Percentiles rank a stretch among this genome's conserved stretches.
Evolutionary conservation across 2,113 vertebrate species (phyloP).

Genomic region (Trogon surrucura): DNA sequence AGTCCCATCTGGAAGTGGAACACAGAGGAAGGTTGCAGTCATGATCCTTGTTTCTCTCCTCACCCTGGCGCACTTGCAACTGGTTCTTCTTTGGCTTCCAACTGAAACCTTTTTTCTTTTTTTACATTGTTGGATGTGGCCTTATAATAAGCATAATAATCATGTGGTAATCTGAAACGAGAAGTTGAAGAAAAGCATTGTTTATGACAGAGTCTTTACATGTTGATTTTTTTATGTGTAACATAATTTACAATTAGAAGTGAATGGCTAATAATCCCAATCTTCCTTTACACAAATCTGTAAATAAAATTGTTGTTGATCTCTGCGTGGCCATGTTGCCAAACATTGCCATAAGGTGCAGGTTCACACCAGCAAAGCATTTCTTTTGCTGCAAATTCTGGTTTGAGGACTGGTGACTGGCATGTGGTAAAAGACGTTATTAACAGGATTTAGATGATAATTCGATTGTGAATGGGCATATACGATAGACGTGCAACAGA

Average conservation of each 20-base stretch:
- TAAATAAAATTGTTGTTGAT: not conserved
- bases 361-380: not conserved
- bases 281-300: not conserved
- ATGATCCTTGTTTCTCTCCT: not conserved
- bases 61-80: not conserved
- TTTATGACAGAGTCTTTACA: not conserved
- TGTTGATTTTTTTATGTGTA: not conserved
- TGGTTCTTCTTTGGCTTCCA: not conserved
- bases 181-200: not conserved
- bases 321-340: fast-evolving
- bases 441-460: not conserved
- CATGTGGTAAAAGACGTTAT: not conserved
- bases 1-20: not conserved
- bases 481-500: not conserved
- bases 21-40: not conserved
- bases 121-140: not conserved
- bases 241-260: not conserved
- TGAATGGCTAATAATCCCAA: not conserved
- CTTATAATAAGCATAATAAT: not conserved
- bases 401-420: not conserved
- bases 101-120: not conserved
- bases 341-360: not conserved
- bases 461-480: fast-evolving
- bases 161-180: not conserved
- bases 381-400: not conserved